phyloP scores from a whole-genome alignment of 2,797 vertebrate species.

The Cetoscarus ocellatus region DNA sequence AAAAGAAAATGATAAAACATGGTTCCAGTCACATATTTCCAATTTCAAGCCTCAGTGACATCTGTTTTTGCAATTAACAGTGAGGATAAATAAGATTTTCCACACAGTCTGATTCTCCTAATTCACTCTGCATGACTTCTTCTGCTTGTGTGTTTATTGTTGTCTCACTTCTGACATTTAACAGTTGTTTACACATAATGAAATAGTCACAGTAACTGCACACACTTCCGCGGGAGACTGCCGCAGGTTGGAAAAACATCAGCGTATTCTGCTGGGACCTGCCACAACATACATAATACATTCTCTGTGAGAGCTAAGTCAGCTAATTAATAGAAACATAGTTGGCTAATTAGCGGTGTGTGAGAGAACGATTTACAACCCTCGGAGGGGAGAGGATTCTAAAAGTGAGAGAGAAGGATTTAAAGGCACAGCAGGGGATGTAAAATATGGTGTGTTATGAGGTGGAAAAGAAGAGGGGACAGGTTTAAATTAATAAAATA shows the following conservation, averaged over 20 bases:
- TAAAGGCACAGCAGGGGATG: slow-evolving; percentile 22
- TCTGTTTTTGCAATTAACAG: neutral
- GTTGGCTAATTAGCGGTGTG: slow-evolving; percentile 50
- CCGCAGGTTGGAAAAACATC: slow-evolving; percentile 41
- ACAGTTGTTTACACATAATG: slow-evolving; percentile 31
- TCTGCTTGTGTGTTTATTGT: neutral
- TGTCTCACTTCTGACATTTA: slow-evolving; percentile 26
- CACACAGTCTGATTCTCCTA: slow-evolving; percentile 5
- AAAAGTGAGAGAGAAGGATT: slow-evolving; percentile 18
- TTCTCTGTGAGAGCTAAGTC: slow-evolving; percentile 42
- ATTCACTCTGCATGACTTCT: neutral
- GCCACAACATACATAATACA: slow-evolving; percentile 58
- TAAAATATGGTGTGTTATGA: slow-evolving; percentile 23
- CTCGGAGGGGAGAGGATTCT: slow-evolving; percentile 18
- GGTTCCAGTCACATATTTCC: neutral
- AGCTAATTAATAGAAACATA: slow-evolving; percentile 60
- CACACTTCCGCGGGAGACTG: neutral
- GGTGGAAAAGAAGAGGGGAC: neutral
- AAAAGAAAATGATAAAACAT: neutral
- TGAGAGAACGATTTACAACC: slow-evolving; percentile 1
- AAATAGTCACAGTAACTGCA: slow-evolving; percentile 11
- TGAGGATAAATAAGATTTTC: neutral
- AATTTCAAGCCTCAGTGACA: neutral
- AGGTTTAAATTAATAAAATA: slow-evolving; percentile 29
- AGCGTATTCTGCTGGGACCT: slow-evolving; percentile 50